These are phyloP conservation scores for Carcinoscorpius rotundicauda DNA, from an alignment of 1,140 invertebrate species.

Conservation along the genomic window DNA sequence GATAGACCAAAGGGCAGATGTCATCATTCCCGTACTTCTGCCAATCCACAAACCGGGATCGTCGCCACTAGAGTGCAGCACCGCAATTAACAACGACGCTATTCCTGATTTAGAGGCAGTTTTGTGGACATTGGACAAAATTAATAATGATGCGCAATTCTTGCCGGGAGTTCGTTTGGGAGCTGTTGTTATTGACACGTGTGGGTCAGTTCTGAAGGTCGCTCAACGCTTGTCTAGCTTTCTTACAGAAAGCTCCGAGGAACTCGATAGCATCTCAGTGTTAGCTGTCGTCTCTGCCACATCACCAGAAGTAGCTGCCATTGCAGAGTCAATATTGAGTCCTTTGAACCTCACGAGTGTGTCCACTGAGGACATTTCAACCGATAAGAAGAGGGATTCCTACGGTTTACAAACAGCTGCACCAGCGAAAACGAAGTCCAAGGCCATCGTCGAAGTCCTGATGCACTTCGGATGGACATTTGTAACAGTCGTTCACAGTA, in stretches of 20 bases:
- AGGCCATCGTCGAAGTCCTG: constrained; percentile 30
- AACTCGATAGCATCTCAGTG: constrained; percentile 8
- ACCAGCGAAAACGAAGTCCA: constrained; percentile 18
- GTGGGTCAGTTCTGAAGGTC: constrained; percentile 24
- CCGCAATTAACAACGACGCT: constrained; percentile 23
- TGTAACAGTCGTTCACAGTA: constrained; percentile 31
- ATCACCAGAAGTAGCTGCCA: constrained; percentile 14
- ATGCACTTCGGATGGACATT: constrained; percentile 33
- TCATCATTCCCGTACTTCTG: constrained; percentile 27
- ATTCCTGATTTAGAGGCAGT: constrained; percentile 38
- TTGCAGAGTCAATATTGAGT: constrained; percentile 18
- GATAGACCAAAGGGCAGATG: constrained; percentile 11
- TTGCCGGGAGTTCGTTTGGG: constrained; percentile 25
- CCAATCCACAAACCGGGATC: constrained; percentile 27
- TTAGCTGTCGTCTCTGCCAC: constrained; percentile 11
- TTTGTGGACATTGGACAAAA: constrained; percentile 36
- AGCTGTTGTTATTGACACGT: constrained; percentile 28
- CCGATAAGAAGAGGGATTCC: constrained; percentile 3
- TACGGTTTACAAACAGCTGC: constrained; percentile 18
- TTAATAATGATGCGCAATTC: constrained; percentile 31
- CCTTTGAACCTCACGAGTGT: constrained; percentile 23
- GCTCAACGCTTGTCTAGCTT: constrained; percentile 13
- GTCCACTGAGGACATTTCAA: constrained; percentile 17
- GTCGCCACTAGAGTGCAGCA: constrained; percentile 20
- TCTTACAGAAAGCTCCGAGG: constrained; percentile 8